phyloP scores from a whole-genome alignment of 2,888 invertebrate species.

The Argyresthia goedartella region DNA sequence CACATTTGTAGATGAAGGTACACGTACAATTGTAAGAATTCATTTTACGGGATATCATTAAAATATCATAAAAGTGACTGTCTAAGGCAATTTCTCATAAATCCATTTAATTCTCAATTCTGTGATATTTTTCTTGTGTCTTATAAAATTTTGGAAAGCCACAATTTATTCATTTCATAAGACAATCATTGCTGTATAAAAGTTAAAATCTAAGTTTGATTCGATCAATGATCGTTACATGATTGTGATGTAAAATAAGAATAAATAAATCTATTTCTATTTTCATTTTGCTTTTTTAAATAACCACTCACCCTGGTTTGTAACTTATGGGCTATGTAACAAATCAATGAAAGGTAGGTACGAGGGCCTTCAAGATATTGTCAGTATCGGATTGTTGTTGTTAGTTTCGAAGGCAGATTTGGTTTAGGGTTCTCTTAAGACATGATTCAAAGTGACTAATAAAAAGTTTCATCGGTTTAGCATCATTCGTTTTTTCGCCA shows the following conservation, averaged over 20 bases:
- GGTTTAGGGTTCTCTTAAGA: too few relatives aligned
- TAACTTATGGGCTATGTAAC: too few relatives aligned
- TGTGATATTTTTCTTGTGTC: not conserved
- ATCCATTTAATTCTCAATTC: not conserved
- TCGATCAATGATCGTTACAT: not conserved
- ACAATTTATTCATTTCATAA: not conserved
- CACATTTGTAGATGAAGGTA: too few relatives aligned
- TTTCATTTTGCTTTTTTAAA: not conserved
- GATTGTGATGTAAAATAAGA: not conserved
- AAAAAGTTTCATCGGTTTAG: too few relatives aligned
- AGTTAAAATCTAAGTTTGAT: not conserved
- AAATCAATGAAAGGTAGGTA: too few relatives aligned
- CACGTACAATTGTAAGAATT: too few relatives aligned
- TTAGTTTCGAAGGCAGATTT: too few relatives aligned
- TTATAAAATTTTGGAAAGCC: not conserved
- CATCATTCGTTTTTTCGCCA: too few relatives aligned
- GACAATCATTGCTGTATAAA: not conserved
- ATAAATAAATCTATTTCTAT: not conserved
- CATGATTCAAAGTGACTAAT: too few relatives aligned
- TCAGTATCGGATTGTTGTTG: too few relatives aligned
- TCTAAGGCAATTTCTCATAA: conserved; percentile 17
- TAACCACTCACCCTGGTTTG: too few relatives aligned
- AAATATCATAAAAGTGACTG: conserved; percentile 13
- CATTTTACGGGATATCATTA: not conserved
- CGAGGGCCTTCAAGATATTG: too few relatives aligned